Conservation (phyloP, 2,797 vertebrate species). For the Gymnothorax reevesii region DNA sequence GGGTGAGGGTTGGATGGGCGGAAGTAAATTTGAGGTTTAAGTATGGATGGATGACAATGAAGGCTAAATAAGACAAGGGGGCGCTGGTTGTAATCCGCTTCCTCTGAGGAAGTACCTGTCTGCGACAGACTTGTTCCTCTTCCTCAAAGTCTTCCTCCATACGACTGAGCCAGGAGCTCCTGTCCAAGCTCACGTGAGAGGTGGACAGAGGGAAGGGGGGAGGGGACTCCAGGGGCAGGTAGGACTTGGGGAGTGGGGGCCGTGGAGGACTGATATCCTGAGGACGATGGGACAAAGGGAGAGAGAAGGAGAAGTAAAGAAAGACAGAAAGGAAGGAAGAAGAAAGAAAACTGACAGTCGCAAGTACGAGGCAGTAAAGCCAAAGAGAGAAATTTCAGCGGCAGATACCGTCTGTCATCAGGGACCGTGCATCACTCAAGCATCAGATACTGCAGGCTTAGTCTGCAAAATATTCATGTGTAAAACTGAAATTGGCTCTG, state of each 20-base stretch:
- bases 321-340: slow-evolving; percentile 17
- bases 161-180: slow-evolving; percentile 69
- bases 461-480: not conserved
- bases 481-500: too few relatives aligned
- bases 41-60: slow-evolving; percentile 17
- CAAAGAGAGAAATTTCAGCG: slow-evolving; percentile 57
- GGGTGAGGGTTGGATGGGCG: not conserved
- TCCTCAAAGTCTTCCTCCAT: slow-evolving; percentile 65
- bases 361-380: slow-evolving; percentile 55
- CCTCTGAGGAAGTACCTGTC: slow-evolving; percentile 79
- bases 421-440: not conserved
- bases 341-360: slow-evolving; percentile 49
- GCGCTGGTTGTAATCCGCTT: not conserved
- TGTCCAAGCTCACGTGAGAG: slow-evolving; percentile 75
- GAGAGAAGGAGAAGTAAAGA: slow-evolving; percentile 30
- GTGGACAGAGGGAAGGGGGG: slow-evolving; percentile 78
- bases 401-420: slow-evolving; percentile 21
- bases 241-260: slow-evolving; percentile 94
- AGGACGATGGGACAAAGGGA: slow-evolving; percentile 47
- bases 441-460: not conserved
- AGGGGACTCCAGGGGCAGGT: slow-evolving; percentile 87
- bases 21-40: not conserved
- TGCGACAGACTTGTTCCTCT: slow-evolving; percentile 66
- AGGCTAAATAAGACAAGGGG: not conserved
- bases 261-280: slow-evolving; percentile 92